These are phyloP conservation scores for Drosophila kambysellisi DNA, from an alignment of 2,888 invertebrate genomes.

Conservation along the genomic window DNA sequence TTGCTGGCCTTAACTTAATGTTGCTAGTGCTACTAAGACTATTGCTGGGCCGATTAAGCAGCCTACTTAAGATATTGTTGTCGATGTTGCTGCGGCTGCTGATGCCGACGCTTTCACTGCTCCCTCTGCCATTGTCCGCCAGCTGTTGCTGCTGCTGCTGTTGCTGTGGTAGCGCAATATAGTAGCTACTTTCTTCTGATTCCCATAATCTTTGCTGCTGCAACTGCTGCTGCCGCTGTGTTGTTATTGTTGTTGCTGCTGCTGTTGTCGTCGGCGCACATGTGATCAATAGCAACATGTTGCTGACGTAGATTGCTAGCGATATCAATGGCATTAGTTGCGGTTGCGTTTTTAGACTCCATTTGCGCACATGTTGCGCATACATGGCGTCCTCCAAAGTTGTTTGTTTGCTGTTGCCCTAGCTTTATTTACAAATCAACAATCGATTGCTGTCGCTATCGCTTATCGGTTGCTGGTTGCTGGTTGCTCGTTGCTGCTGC, in stretches of 20 bases:
- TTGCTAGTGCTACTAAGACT: constrained; percentile 70
- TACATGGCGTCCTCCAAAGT: constrained; percentile 85
- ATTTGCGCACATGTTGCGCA: constrained; percentile 86
- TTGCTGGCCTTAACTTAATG: constrained; percentile 79
- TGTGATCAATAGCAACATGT: constrained; percentile 84
- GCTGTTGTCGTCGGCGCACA: constrained; percentile 79
- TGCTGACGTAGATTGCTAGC: constrained; percentile 83
- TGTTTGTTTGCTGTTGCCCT: constrained; percentile 76
- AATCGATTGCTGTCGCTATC: constrained; percentile 52
- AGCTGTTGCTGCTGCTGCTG: constrained; percentile 16
- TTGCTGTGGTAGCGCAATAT: constrained; percentile 58
- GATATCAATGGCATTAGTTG: constrained; percentile 85
- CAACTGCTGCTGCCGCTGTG: constrained; percentile 34
- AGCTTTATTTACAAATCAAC: constrained; percentile 75
- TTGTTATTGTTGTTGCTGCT: constrained; percentile 58
- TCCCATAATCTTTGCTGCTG: constrained; percentile 41
- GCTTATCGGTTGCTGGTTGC: constrained; percentile 26
- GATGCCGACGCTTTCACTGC: constrained; percentile 59
- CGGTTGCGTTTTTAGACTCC: constrained; percentile 85
- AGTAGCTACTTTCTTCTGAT: constrained; percentile 61
- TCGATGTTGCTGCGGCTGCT: constrained; percentile 55
- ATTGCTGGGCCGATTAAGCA: constrained; percentile 69
- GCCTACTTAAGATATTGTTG: constrained; percentile 80
- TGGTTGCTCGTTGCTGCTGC: constrained; percentile 13
- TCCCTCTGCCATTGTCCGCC: constrained; percentile 63